Percentiles rank a stretch among this genome's conserved stretches.
Conservation (phyloP, 2,888 invertebrate species). For the Sisyra terminalis region DNA sequence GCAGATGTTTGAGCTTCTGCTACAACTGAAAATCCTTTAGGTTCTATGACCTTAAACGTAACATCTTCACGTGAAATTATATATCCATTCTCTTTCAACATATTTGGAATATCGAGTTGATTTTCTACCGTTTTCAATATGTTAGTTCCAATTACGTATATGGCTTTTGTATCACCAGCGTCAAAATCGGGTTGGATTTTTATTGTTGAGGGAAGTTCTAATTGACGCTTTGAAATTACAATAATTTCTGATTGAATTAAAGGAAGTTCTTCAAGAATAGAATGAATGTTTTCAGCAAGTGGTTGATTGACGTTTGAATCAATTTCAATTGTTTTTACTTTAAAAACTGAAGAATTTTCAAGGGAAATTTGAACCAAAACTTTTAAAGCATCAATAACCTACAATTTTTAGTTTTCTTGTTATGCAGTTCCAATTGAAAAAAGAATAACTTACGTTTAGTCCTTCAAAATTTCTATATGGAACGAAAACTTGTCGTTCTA, state of each 20-base stretch:
- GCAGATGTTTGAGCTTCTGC: slow-evolving; percentile 18
- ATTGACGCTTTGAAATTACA: slow-evolving; percentile 34
- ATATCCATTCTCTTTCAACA: slow-evolving; percentile 26
- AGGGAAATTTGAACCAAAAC: slow-evolving; percentile 49
- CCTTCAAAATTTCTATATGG: slow-evolving; percentile 30
- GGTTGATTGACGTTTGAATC: slow-evolving; percentile 24
- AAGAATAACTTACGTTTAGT: slow-evolving; percentile 12
- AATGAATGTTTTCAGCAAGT: slow-evolving; percentile 35
- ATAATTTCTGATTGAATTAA: slow-evolving; percentile 48
- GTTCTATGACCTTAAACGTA: slow-evolving; percentile 16
- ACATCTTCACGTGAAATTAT: slow-evolving; percentile 18
- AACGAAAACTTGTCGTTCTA: slow-evolving; percentile 60
- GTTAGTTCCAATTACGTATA: slow-evolving; percentile 19
- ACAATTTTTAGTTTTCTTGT: neutral
- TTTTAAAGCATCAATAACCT: slow-evolving; percentile 27
- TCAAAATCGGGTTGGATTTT: slow-evolving; percentile 44
- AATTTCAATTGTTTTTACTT: slow-evolving; percentile 40
- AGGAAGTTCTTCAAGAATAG: slow-evolving; percentile 48
- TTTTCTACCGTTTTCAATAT: slow-evolving; percentile 30
- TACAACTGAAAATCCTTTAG: slow-evolving; percentile 18
- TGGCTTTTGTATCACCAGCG: slow-evolving; percentile 16
- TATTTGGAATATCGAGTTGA: too few species aligned
- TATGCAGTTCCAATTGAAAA: too few species aligned
- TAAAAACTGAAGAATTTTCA: slow-evolving; percentile 48
- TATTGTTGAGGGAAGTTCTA: slow-evolving; percentile 31